These are phyloP conservation scores for Muntiacus muntjak DNA, from an alignment of 2,113 vertebrate genomes.

Conservation along the genomic window DNA sequence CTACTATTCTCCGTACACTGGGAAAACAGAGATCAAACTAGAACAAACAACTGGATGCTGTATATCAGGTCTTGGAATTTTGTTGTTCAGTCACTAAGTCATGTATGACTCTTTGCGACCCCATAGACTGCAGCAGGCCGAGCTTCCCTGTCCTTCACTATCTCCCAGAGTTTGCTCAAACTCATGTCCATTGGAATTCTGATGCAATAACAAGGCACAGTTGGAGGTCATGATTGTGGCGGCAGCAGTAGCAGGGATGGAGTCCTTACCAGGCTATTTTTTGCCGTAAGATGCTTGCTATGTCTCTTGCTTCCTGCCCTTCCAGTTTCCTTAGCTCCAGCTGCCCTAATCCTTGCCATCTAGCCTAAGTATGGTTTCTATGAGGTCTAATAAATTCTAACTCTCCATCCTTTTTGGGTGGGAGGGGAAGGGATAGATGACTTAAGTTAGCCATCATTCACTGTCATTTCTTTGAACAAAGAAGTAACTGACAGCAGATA, in stretches of 20 bases:
- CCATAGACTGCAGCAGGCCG: too few relatives aligned
- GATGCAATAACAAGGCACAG: neutral
- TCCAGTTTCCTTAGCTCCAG: neutral
- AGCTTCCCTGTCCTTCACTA: too few relatives aligned
- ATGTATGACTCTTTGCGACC: too few relatives aligned
- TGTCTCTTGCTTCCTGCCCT: neutral
- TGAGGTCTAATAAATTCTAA: neutral
- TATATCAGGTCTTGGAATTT: neutral
- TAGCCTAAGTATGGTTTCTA: neutral
- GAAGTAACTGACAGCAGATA: neutral
- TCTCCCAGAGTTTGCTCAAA: too few relatives aligned
- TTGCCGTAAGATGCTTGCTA: neutral
- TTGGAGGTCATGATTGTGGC: neutral
- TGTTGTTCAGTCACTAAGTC: neutral
- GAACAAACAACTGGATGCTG: neutral
- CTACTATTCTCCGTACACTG: neutral
- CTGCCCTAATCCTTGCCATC: neutral
- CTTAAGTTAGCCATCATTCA: neutral
- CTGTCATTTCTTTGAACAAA: conserved; percentile 7
- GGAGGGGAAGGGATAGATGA: neutral
- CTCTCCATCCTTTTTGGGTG: neutral
- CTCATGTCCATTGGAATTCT: neutral
- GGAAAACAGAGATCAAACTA: neutral
- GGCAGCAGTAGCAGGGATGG: neutral
- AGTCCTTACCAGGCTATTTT: neutral